These are phyloP conservation scores for Oligia fasciuncula DNA, from an alignment of 2,888 invertebrate species.

Conservation along the genomic window DNA sequence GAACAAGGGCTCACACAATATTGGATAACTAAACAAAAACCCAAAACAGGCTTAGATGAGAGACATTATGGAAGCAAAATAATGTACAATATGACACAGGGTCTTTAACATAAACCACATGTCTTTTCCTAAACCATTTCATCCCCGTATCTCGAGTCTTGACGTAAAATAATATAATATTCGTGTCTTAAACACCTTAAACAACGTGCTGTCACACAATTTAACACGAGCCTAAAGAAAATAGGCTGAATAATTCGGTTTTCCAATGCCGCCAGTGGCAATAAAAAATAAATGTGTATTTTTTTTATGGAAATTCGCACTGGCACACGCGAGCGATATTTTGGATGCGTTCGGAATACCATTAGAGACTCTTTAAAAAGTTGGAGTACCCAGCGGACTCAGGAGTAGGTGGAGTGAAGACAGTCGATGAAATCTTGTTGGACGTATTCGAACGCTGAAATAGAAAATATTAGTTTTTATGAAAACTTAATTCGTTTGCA, in stretches of 20 bases:
- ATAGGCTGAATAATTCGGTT: slow-evolving; percentile 54
- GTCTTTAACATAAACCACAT: slow-evolving; percentile 52
- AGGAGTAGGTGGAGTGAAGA: slow-evolving; percentile 85
- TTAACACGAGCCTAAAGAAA: slow-evolving; percentile 44
- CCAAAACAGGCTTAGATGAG: slow-evolving; percentile 19
- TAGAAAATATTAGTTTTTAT: slow-evolving; percentile 49
- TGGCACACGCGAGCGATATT: slow-evolving; percentile 68
- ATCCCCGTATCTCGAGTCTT: slow-evolving; percentile 34
- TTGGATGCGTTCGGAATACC: slow-evolving; percentile 74
- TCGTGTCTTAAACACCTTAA: slow-evolving; percentile 33
- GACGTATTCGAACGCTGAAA: slow-evolving; percentile 85
- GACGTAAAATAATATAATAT: slow-evolving; percentile 56
- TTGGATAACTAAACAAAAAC: slow-evolving; percentile 21
- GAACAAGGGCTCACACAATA: background rate
- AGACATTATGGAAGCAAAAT: slow-evolving; percentile 41
- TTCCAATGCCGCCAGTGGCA: slow-evolving; percentile 34
- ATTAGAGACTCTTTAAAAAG: slow-evolving; percentile 88
- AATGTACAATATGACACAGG: slow-evolving; percentile 25
- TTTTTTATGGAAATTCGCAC: slow-evolving; percentile 69
- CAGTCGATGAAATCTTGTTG: slow-evolving; percentile 86
- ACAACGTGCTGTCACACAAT: slow-evolving; percentile 46
- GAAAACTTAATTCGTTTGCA: background rate
- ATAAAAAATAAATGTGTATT: slow-evolving; percentile 40
- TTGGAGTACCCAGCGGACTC: slow-evolving; percentile 87
- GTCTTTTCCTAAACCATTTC: slow-evolving; percentile 47